A percentile compares a stretch with the other conserved stretches of the same genome.
phyloP scores from a whole-genome alignment of 2,888 invertebrate species.

The Sphecodes monilicornis region DNA sequence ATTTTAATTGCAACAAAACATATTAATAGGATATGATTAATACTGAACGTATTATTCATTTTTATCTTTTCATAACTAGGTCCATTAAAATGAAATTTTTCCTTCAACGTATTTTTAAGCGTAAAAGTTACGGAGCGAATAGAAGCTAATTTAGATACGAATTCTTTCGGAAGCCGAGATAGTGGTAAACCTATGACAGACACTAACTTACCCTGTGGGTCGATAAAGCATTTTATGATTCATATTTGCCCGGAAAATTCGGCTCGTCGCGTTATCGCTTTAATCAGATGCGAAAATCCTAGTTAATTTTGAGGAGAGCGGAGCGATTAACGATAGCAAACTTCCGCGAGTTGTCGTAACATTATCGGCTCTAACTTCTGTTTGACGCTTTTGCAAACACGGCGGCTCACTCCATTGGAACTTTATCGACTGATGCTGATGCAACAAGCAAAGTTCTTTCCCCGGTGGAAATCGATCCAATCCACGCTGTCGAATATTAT shows the following conservation, averaged over 20 bases:
- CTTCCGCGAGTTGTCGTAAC: slow-evolving; percentile 12
- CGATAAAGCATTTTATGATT: not conserved
- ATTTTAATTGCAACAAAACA: too few relatives aligned
- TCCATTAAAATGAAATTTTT: too few relatives aligned
- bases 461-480: not conserved
- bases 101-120: not conserved
- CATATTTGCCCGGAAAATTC: not conserved
- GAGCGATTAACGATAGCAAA: slow-evolving; percentile 12
- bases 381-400: slow-evolving; percentile 8
- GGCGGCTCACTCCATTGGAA: slow-evolving; percentile 10
- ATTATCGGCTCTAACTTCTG: slow-evolving; percentile 19
- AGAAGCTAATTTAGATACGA: not conserved
- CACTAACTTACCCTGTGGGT: not conserved
- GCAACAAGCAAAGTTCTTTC: not conserved
- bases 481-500: not conserved
- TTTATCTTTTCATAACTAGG: too few relatives aligned
- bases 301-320: not conserved
- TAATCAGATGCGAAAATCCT: not conserved
- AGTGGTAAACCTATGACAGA: not conserved
- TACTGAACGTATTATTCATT: too few relatives aligned
- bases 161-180: not conserved
- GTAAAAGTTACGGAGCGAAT: not conserved
- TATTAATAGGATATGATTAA: too few relatives aligned
- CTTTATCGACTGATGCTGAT: slow-evolving; percentile 9
- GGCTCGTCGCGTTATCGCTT: not conserved